Percentiles rank a stretch among this genome's conserved stretches.
These are phyloP conservation scores for Platycercus adscitus DNA, from an alignment of 2,113 vertebrate genomes.

Conservation along the genomic window DNA sequence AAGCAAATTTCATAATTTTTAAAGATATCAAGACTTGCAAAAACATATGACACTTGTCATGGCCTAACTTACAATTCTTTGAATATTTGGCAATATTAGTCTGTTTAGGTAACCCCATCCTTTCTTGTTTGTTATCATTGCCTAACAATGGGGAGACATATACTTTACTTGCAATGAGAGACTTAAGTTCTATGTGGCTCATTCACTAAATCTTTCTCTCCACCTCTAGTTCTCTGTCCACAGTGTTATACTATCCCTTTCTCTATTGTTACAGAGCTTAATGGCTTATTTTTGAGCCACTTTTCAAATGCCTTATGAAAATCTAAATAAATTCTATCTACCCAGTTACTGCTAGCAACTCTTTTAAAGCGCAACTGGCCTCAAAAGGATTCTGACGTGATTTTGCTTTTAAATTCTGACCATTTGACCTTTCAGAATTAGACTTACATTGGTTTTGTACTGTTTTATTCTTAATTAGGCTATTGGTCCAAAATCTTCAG, in stretches of 20 bases:
- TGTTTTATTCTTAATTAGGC: background rate
- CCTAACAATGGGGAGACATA: background rate
- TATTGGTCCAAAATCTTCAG: background rate
- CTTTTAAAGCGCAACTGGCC: background rate
- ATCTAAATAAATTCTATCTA: background rate
- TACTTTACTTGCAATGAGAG: background rate
- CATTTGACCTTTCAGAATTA: background rate
- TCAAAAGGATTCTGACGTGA: background rate
- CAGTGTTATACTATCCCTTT: background rate
- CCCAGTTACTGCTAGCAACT: background rate
- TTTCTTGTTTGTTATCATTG: background rate
- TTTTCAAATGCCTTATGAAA: background rate
- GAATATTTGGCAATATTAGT: background rate
- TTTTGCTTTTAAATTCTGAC: background rate
- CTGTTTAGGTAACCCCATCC: background rate
- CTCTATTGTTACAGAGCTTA: background rate
- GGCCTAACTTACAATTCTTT: background rate
- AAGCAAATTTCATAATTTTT: background rate
- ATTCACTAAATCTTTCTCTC: background rate
- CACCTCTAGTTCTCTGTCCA: background rate
- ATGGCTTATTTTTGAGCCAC: background rate
- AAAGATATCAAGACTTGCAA: background rate
- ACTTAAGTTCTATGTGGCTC: background rate
- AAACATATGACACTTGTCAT: background rate
- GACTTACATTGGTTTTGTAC: background rate